Base-by-base conservation (phyloP, 2,113 vertebrate species). In the Callospermophilus lateralis region DNA sequence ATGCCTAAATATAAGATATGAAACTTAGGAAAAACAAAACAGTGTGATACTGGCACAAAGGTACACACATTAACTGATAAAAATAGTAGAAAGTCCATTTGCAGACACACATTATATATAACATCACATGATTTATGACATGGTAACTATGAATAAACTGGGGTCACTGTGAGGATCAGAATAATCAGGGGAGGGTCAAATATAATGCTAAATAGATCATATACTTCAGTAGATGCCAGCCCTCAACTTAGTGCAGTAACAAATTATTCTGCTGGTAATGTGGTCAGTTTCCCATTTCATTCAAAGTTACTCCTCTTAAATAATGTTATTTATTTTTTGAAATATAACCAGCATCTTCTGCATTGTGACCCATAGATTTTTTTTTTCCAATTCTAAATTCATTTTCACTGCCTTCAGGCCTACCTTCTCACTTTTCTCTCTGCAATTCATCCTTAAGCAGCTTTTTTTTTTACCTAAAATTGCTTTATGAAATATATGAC, bases 271-370 rank as follows among this genome's bases (percentile, higher is more conserved):
- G 58, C 48, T 39, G 67, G 11, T 28, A 13, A 34, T 70, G 45
- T 48, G 65, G 72, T 91, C 34, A 55, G 13, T 51, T 81, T n/a
- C 17, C 32, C 37, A 53, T 79, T 45, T 78, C 24, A 79, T 76
- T 58, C 19, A 28, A 68, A 91, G n/a, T 32, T 32, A 42, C 3
- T 53, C 10, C n/a, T 87, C 9, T 39, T 78, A 91, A 74, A 58
- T 76, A 81, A 85, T 13, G 22, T 91, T 5, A 81, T 65, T 74
- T 83, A 73, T 90, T 88, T 93, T 80, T 24, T 80, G 17, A 95
- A 91, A 76, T 74, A 51, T 20, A 79, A n/a, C 37, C 26, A 26
- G 20, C 16, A 53, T 39, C 28, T 81, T 30, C 28, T 74, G 17
- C 34, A 77, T 78, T 84, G 32, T 77, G 61, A 83, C 4, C 39